phyloP scores from a whole-genome alignment of 2,797 vertebrate genomes.

The Danio jaintianensis region DNA sequence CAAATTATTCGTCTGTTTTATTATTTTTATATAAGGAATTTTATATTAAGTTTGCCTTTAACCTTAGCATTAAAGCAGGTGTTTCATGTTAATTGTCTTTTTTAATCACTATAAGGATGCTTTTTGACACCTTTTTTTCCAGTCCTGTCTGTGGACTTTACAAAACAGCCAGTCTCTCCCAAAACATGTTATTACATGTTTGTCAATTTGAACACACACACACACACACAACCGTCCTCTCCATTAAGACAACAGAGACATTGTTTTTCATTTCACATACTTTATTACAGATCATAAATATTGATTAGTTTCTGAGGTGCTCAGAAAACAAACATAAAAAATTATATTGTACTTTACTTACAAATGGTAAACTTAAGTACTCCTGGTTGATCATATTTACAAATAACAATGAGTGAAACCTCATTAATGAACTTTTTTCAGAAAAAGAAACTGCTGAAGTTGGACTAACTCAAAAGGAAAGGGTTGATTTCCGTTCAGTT shows the following conservation, averaged over 20 bases:
- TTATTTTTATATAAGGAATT: not conserved
- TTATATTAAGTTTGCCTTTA: no score
- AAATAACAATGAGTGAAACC: constrained; percentile 96
- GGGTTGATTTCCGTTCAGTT: constrained; percentile 86
- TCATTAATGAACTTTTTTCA: constrained; percentile 91
- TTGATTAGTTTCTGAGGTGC: constrained; percentile 87
- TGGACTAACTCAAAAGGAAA: constrained; percentile 85
- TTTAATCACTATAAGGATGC: not conserved
- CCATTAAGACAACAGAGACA: constrained; percentile 66
- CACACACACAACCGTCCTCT: constrained; percentile 53
- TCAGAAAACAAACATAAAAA: constrained; percentile 93
- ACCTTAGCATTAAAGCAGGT: not conserved
- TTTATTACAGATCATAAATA: constrained; percentile 98
- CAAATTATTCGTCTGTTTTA: not conserved
- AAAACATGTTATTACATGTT: constrained; percentile 78
- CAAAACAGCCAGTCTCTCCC: constrained; percentile 67
- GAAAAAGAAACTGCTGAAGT: constrained; percentile 92
- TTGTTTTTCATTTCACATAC: constrained; percentile 76
- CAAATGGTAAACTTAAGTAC: constrained; percentile 99
- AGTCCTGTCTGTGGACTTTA: constrained; percentile 69
- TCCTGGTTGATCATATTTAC: constrained; percentile 97
- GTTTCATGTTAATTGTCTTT: not conserved
- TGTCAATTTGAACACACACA: constrained; percentile 19
- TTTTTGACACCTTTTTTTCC: constrained; percentile 62
- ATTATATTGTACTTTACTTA: constrained; percentile 92